These are phyloP conservation scores for Epinephelus awoara DNA, from an alignment of 2,797 vertebrate genomes.

Conservation along the genomic window DNA sequence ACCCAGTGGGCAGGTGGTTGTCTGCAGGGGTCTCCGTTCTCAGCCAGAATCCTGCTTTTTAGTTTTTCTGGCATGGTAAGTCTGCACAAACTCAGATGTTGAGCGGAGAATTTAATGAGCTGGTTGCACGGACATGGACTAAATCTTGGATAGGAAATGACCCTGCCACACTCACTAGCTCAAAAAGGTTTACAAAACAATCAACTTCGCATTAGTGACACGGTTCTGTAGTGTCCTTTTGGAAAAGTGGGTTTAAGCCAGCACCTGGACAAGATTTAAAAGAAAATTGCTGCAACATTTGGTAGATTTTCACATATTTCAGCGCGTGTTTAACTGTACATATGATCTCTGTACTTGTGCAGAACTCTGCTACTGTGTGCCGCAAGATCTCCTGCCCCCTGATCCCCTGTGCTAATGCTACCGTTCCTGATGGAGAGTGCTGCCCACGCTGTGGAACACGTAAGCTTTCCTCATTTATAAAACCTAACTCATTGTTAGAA, in stretches of 20 bases:
- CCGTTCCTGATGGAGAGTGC: slow-evolving; percentile 97
- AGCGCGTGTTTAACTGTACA: slow-evolving; percentile 14
- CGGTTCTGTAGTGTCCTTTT: neutral
- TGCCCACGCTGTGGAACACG: slow-evolving; percentile 94
- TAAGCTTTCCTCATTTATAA: slow-evolving; percentile 82
- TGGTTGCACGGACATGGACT: slow-evolving; percentile 51
- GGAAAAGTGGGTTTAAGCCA: neutral
- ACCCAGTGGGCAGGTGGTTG: slow-evolving; percentile 69
- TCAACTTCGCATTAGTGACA: neutral
- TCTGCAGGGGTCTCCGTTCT: slow-evolving; percentile 58
- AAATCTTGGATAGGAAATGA: slow-evolving; percentile 18
- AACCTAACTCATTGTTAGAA: slow-evolving; percentile 3
- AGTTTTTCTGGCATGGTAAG: slow-evolving; percentile 26
- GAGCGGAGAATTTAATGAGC: slow-evolving; percentile 41
- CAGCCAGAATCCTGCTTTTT: slow-evolving; percentile 49
- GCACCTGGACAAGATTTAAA: slow-evolving; percentile 12
- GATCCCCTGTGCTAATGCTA: slow-evolving; percentile 96
- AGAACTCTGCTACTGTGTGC: slow-evolving; percentile 97
- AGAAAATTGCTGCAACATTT: neutral
- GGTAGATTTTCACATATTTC: neutral
- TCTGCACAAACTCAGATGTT: slow-evolving; percentile 33
- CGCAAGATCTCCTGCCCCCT: slow-evolving; percentile 97
- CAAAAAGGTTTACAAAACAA: slow-evolving; percentile 33
- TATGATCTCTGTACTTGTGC: slow-evolving; percentile 38
- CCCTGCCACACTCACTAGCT: neutral